These are phyloP conservation scores for Vultur gryphus DNA, from an alignment of 2,797 vertebrate species.

Conservation along the genomic window DNA sequence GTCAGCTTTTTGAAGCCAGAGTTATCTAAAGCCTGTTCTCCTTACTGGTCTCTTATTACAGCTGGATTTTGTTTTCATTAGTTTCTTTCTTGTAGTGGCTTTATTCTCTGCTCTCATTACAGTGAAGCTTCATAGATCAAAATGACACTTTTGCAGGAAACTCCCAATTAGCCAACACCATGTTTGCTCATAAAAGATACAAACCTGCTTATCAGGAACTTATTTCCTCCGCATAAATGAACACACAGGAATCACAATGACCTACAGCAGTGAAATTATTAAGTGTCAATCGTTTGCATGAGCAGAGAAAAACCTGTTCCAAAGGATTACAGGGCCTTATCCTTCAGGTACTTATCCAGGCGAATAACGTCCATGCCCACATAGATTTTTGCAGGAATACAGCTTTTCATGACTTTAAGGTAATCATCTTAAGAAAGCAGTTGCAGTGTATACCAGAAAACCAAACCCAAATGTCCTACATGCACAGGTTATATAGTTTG, in stretches of 20 bases:
- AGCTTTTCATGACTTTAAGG: neutral
- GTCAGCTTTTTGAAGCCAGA: constrained; percentile 45
- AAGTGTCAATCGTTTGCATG: neutral
- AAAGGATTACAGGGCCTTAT: neutral
- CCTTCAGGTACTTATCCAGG: neutral
- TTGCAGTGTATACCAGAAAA: neutral
- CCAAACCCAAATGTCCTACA: neutral
- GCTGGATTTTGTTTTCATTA: constrained; percentile 64
- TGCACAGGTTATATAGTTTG: fast-evolving
- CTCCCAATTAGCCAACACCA: neutral
- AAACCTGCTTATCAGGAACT: constrained; percentile 12
- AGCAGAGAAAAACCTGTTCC: neutral
- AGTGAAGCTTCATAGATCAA: constrained; percentile 37
- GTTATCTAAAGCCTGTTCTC: constrained; percentile 34
- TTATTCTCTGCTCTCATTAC: constrained; percentile 41
- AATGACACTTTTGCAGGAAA: constrained; percentile 31
- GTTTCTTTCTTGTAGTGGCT: constrained; percentile 31
- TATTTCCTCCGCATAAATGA: neutral
- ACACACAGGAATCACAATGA: neutral
- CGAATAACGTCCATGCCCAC: neutral
- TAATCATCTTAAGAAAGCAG: neutral
- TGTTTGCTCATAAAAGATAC: neutral
- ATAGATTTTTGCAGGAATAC: neutral
- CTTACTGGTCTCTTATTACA: constrained; percentile 49
- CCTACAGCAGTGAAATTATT: neutral